Base-by-base conservation (phyloP, 2,888 invertebrate species). In the Agrochola macilenta region DNA sequence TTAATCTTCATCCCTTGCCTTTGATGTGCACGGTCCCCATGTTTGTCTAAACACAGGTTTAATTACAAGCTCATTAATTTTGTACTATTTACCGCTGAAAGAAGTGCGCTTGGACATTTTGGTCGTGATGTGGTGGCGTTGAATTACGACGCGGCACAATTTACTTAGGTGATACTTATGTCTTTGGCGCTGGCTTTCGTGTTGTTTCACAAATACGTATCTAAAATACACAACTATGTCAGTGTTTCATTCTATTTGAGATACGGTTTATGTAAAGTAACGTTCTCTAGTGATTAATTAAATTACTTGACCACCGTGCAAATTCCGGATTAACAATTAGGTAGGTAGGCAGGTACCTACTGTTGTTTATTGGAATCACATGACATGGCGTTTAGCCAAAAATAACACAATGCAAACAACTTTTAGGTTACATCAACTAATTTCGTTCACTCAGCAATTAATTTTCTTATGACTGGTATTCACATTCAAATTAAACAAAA, bases 51-150 rank as follows among this genome's bases (percentile, higher is more conserved):
- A 95, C 94, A 92, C 90, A 90, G 91, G 92, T 95, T 95, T 95
- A 95, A 96, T 96, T 95, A 96, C 94, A 92, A 92, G 91, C 94
- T 95, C 95, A 96, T 96, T 95, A 95, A 95, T 95, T 94, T 96
- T 95, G 93, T 95, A 96, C 95, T 95, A 95, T 95, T 95, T 95
- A 93, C 94, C 90, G 91, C 87, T 65, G 86, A 86, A 87, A 88
- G 84, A 87, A 87, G 76, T 82, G n/a, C 17, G 89, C 82, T 81
- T 85, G 88, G 87, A 78, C 83, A 83, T 88, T 82, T 79, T 82
- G 83, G 81, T 66, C 60, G 77, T 76, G 68, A 20, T 76, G 63
- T 76, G 54, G 73, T 83, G 74, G 81, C 77, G 77, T 79, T 73
- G 78, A 87, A 87, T 89, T 86, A 88, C 73, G 78, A 58, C 76